Evolutionary conservation across 2,113 vertebrate species (phyloP).

Genomic region (Ursus arctos): DNA sequence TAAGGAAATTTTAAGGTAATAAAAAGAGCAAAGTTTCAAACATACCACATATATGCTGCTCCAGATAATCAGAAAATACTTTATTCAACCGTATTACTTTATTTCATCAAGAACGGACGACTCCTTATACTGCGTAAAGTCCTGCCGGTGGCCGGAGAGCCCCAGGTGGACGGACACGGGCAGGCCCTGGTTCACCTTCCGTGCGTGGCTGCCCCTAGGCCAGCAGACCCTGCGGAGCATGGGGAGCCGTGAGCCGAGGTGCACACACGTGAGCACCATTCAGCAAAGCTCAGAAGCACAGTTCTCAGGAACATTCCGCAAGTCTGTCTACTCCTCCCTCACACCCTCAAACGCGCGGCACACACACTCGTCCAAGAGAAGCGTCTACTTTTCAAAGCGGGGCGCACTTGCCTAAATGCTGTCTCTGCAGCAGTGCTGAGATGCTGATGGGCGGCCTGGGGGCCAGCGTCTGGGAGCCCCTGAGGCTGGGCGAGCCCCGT

Average conservation of each 20-base stretch:
- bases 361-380: background rate
- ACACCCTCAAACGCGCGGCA: fast-evolving
- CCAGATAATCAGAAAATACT: background rate
- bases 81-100: background rate
- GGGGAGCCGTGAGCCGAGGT: background rate
- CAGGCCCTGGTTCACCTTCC: conserved; percentile 57
- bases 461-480: conserved; percentile 37
- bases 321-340: too few species aligned
- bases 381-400: background rate
- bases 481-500: conserved; percentile 40
- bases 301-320: fast-evolving
- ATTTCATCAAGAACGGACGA: fast-evolving
- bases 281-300: background rate
- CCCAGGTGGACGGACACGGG: background rate
- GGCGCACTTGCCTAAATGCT: conserved; percentile 80
- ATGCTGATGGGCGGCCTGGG: conserved; percentile 85
- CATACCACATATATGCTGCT: fast-evolving
- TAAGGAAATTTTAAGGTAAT: background rate
- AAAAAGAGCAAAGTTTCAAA: background rate
- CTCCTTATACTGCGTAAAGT: background rate
- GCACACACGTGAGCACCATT: background rate
- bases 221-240: conserved; percentile 73
- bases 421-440: conserved; percentile 84
- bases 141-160: background rate
- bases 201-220: conserved; percentile 18